phyloP scores from a whole-genome alignment of 2,888 invertebrate genomes.

The Diloba caeruleocephala region DNA sequence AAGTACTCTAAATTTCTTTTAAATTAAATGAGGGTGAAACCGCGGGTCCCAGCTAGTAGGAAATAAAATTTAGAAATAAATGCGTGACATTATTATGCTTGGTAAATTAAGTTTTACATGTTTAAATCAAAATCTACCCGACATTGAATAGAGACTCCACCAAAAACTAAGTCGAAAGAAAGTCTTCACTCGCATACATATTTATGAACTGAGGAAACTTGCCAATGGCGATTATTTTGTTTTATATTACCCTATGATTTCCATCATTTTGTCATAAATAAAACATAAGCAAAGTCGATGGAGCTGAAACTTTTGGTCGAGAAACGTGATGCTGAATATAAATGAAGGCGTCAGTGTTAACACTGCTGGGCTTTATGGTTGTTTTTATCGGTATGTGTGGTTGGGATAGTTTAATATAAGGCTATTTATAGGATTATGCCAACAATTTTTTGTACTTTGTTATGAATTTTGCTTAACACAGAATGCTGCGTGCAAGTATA shows the following conservation, averaged over 20 bases:
- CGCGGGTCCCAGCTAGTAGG: no score
- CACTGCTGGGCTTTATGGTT: conserved; percentile 7
- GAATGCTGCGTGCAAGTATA: no score
- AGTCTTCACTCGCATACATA: conserved; percentile 4
- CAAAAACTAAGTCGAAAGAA: not conserved
- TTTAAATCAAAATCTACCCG: no score
- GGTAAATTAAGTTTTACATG: no score
- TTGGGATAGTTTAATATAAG: conserved; percentile 1
- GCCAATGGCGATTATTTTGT: conserved; percentile 10
- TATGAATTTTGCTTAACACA: no score
- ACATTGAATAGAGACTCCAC: no score
- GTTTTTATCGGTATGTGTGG: conserved; percentile 16
- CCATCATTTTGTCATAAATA: conserved; percentile 33
- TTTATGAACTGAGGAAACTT: conserved; percentile 18
- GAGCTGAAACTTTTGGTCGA: conserved; percentile 26
- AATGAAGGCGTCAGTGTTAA: conserved; percentile 32
- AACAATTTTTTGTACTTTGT: no score
- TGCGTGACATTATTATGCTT: no score
- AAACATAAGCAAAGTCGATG: conserved; percentile 35
- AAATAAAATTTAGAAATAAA: no score
- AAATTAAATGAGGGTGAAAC: no score
- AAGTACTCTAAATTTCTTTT: no score
- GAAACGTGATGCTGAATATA: conserved; percentile 56
- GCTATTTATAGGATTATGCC: not conserved
- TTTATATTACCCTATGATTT: conserved; percentile 19